Evolutionary conservation across 2,888 invertebrate species (phyloP).

Genomic region (Pterobdella sp.): DNA sequence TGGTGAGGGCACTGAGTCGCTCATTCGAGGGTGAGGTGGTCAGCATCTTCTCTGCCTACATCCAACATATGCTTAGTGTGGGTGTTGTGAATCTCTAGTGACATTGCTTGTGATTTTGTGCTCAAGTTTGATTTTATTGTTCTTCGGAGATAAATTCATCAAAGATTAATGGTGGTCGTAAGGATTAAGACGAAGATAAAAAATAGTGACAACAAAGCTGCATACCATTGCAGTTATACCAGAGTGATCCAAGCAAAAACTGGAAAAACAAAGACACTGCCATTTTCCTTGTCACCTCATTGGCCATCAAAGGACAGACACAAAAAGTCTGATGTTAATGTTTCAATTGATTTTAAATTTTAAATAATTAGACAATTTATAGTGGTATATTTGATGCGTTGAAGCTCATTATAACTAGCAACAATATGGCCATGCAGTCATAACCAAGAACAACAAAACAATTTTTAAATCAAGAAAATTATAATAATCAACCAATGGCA

Average conservation of each 20-base stretch:
- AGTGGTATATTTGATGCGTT: no score
- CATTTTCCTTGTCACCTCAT: slow-evolving; percentile 86
- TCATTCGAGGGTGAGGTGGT: slow-evolving; percentile 55
- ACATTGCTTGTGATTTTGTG: no score
- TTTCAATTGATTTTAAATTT: no score
- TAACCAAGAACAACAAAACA: no score
- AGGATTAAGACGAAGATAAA: background rate
- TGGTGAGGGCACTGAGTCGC: slow-evolving; percentile 80
- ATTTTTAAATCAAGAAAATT: no score
- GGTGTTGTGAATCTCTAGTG: no score
- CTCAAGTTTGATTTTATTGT: no score
- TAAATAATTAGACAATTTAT: no score
- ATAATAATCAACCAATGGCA: no score
- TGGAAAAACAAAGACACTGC: slow-evolving; percentile 95
- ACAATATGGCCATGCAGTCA: no score
- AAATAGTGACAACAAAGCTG: background rate
- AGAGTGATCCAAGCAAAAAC: slow-evolving; percentile 64
- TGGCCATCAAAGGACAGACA: slow-evolving; percentile 68
- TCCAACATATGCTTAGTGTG: slow-evolving; percentile 57
- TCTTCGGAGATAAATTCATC: no score
- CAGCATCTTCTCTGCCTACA: slow-evolving; percentile 50
- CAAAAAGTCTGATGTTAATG: slow-evolving; percentile 40
- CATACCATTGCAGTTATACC: slow-evolving; percentile 59
- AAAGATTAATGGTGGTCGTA: background rate
- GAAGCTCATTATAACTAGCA: no score